A percentile compares a stretch with the other conserved stretches of the same genome.
These are phyloP conservation scores for Diploptera punctata DNA, from an alignment of 2,888 invertebrate species.

Conservation along the genomic window DNA sequence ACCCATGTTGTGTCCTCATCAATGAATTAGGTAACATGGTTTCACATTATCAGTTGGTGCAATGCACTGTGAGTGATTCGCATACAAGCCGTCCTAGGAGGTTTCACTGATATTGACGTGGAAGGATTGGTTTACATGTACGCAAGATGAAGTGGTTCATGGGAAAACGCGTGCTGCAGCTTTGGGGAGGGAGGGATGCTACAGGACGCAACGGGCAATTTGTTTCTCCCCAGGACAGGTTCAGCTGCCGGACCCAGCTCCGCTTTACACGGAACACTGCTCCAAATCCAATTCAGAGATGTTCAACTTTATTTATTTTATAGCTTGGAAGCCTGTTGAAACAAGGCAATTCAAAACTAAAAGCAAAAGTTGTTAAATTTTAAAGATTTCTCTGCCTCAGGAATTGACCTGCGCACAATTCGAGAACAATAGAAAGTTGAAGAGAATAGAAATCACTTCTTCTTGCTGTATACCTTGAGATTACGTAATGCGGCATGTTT, in stretches of 20 bases:
- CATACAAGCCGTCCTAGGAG: background rate
- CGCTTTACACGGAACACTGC: background rate
- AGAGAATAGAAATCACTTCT: no score
- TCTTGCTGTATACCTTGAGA: no score
- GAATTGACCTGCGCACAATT: no score
- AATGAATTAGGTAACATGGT: background rate
- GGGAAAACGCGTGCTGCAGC: slow-evolving; percentile 18
- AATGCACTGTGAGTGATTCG: background rate
- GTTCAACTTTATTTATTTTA: no score
- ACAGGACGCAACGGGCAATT: slow-evolving; percentile 11
- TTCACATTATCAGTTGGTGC: background rate
- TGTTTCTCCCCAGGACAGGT: slow-evolving; percentile 31
- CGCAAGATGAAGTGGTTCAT: slow-evolving; percentile 28
- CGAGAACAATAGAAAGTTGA: no score
- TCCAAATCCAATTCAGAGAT: background rate
- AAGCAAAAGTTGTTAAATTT: no score
- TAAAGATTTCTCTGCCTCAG: no score
- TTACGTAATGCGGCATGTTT: no score
- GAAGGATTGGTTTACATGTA: slow-evolving; percentile 13
- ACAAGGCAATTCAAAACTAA: no score
- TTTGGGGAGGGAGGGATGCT: background rate
- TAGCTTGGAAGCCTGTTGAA: no score
- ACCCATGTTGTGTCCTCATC: background rate
- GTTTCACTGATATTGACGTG: background rate
- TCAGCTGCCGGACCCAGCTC: background rate